Percentiles rank a stretch among this genome's conserved stretches.
Evolutionary conservation across 2,888 invertebrate species (phyloP).

Genomic region (Orchesellides sinensis): DNA sequence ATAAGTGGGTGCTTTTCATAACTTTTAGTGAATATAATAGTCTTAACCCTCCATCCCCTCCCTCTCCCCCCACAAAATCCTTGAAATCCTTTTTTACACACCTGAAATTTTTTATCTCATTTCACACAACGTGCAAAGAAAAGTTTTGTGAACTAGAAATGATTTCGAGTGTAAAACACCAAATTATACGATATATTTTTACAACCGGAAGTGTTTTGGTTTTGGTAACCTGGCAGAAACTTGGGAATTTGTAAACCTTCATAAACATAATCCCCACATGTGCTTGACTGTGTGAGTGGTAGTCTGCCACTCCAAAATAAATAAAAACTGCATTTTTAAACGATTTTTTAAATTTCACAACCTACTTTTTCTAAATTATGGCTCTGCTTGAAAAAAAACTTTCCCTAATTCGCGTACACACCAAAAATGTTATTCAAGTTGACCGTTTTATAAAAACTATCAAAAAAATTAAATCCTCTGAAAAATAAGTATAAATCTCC

Average conservation of each 20-base stretch:
- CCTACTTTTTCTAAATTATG: neutral
- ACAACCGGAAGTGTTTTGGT: no score
- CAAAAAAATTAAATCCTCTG: neutral
- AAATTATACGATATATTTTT: no score
- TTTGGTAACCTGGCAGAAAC: slow-evolving; percentile 50
- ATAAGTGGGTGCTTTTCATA: neutral
- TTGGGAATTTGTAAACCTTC: slow-evolving; percentile 22
- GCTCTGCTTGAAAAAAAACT: neutral
- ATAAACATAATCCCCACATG: neutral
- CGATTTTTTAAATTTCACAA: neutral
- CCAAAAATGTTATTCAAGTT: slow-evolving; percentile 35
- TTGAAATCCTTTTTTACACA: neutral
- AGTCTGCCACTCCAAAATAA: neutral
- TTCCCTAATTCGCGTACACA: no score
- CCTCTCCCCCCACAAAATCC: neutral
- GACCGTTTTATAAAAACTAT: slow-evolving; percentile 52
- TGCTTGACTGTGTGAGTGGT: slow-evolving; percentile 2
- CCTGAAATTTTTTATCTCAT: neutral
- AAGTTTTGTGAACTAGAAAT: neutral
- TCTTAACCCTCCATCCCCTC: no score
- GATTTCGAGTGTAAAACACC: no score
- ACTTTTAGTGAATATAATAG: no score
- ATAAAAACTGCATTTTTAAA: neutral
- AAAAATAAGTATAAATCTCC: slow-evolving; percentile 17
- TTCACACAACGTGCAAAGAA: slow-evolving; percentile 16